Evolutionary conservation across 2,797 vertebrate genomes (phyloP).

Genomic region (Pangasius macronema): DNA sequence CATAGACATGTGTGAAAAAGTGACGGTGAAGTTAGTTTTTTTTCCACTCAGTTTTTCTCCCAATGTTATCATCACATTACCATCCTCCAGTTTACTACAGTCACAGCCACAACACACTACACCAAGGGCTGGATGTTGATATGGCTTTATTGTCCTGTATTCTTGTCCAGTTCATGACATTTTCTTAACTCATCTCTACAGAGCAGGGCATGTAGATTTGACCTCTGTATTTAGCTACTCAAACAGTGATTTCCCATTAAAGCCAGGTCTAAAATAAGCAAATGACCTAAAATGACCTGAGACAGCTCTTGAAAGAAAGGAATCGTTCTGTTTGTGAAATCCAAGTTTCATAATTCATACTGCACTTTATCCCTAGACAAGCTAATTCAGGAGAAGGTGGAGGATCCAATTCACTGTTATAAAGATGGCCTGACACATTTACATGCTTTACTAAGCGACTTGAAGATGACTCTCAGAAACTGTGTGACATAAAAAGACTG

Average conservation of each 20-base stretch:
- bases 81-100: no score
- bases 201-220: background rate
- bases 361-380: background rate
- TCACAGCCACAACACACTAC: background rate
- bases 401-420: background rate
- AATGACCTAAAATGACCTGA: accelerated
- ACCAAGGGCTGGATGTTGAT: background rate
- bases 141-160: no score
- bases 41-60: background rate
- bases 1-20: background rate
- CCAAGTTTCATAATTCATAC: background rate
- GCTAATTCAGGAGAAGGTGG: background rate
- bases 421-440: background rate
- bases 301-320: background rate
- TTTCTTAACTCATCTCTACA: background rate
- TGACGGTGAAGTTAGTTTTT: background rate
- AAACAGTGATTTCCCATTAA: background rate
- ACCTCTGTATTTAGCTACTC: background rate
- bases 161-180: background rate
- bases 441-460: background rate
- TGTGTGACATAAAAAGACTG: background rate
- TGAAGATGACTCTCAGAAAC: background rate
- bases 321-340: background rate
- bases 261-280: background rate
- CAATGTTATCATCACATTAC: background rate